These are phyloP conservation scores for Pyrrhia umbra DNA, from an alignment of 2,888 invertebrate genomes.

Conservation along the genomic window DNA sequence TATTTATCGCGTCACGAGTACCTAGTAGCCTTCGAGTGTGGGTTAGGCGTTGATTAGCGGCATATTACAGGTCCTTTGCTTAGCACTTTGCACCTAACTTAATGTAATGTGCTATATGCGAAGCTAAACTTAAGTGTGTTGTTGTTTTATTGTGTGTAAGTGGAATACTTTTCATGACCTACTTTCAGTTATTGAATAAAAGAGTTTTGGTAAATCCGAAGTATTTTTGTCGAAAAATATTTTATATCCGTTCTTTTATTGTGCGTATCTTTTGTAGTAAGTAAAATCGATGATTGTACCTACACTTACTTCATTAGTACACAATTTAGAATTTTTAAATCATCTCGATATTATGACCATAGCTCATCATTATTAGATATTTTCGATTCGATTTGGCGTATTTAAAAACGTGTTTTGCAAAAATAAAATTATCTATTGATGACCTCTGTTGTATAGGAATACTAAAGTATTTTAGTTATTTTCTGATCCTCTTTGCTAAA, in stretches of 20 bases:
- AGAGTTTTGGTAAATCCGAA: not conserved
- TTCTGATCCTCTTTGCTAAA: not conserved
- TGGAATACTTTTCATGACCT: not conserved
- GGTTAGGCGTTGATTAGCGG: conserved; percentile 48
- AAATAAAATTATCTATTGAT: not conserved
- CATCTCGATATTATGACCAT: no score
- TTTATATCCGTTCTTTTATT: not conserved
- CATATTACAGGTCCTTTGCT: conserved; percentile 30
- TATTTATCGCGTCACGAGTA: conserved; percentile 11
- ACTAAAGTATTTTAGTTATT: not conserved
- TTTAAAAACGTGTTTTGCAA: no score
- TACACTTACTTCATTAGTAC: no score
- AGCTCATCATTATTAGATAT: no score
- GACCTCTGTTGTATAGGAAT: not conserved
- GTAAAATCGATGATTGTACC: no score
- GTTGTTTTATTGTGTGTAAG: not conserved
- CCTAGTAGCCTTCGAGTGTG: conserved; percentile 28
- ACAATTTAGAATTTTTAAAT: no score
- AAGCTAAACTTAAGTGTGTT: conserved; percentile 4
- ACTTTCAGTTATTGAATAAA: not conserved
- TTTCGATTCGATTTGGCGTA: no score
- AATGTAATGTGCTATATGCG: conserved; percentile 3
- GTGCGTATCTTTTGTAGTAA: not conserved
- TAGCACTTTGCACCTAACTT: conserved; percentile 25
- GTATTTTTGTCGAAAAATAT: not conserved